Conservation (phyloP, 2,888 invertebrate species). For the Steinernema scapterisci region DNA sequence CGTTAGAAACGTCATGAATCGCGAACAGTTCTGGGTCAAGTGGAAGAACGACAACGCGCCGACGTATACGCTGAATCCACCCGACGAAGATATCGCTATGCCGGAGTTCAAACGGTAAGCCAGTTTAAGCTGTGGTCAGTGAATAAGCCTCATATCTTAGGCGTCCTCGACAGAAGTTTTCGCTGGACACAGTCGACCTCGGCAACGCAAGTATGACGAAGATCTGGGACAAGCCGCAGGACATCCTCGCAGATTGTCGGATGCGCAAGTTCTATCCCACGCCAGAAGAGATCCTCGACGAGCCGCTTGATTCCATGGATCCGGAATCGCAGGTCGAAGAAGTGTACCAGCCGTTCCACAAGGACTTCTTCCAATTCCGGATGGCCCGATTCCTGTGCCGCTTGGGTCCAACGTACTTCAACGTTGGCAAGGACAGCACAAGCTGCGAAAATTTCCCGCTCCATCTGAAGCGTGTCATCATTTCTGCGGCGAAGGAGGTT, state of each 20-base stretch:
- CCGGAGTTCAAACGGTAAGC: background rate
- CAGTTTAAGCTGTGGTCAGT: background rate
- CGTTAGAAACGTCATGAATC: conserved; percentile 12
- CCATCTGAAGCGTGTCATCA: background rate
- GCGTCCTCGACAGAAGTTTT: conserved; percentile 20
- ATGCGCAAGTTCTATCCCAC: background rate
- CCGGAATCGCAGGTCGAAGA: conserved; percentile 16
- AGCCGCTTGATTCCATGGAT: background rate
- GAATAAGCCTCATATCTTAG: background rate
- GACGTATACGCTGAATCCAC: background rate
- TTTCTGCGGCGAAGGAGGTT: background rate
- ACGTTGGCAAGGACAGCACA: too few relatives aligned
- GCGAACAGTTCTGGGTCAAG: background rate
- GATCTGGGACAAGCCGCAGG: background rate
- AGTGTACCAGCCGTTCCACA: background rate
- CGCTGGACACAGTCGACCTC: background rate
- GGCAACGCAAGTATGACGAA: conserved; percentile 7
- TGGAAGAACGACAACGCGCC: background rate
- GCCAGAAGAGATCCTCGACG: background rate
- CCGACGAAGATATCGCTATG: background rate
- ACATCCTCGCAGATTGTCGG: background rate
- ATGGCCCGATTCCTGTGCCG: background rate
- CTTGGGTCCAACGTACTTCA: background rate
- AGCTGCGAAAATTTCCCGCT: background rate
- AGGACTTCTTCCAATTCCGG: background rate